Base-by-base conservation (phyloP, 1,140 invertebrate genomes). In the Diachasma alloeum region DNA sequence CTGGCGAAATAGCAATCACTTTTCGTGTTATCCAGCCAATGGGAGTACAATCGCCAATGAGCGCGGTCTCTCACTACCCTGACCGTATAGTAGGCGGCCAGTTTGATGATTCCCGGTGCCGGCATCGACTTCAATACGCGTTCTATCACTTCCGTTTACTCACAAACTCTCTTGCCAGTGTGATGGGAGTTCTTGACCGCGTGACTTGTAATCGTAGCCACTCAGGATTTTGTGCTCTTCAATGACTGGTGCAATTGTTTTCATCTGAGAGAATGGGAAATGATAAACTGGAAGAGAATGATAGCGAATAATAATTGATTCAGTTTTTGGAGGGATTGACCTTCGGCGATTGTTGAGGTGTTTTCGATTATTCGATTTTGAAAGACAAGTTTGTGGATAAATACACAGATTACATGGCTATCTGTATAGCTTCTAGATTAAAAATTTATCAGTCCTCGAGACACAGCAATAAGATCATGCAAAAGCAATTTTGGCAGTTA, bases 81-180 rank as follows among this genome's bases (percentile, higher is more conserved):
- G 15, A 10, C 19, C 17, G 4, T 9, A 59, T 22, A 9, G 53
- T 59, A 59, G 53, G 53, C 53, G 53, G 4, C 31, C 8, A 59
- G 22, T 22, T 9, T 63, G 24, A 63, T 63, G 59, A 63, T 26
- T 31, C 19, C 8, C 24, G 59, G 19, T 63, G 59, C 26, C 53
- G 53, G 53, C 19, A 59, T 10, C 24, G 24, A 63, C 59, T 63
- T 63, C 24, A 63, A 63, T 63, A 63, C 59, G 59, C 59, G 24
- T 24, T 63, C 59, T 63, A 63, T 63, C 59, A 63, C 24, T 63
- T 63, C 59, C 59, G 59, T 63, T 63, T 63, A 63, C 59, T 26
- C 19, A 63, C 24, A 26, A 63, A 63, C 8, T 24, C 24, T 3
- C 59, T 31, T 24, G 59, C 24, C 59, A 63, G 59, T 63, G 4